These are phyloP conservation scores for Pecten maximus DNA, from an alignment of 2,888 invertebrate species.

Conservation along the genomic window DNA sequence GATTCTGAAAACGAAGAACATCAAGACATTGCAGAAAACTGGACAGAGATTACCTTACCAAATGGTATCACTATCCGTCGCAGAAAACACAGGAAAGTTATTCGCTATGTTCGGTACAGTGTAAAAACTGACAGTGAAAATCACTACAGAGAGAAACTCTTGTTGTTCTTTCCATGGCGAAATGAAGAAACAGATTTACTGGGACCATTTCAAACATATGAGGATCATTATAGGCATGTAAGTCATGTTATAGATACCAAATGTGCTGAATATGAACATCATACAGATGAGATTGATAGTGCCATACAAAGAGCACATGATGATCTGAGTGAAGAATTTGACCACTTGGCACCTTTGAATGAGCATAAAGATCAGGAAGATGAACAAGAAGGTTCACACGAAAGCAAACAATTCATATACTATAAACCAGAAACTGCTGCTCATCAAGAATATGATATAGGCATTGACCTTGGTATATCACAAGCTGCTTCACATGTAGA, in stretches of 20 bases:
- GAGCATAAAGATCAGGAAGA: conserved; percentile 43
- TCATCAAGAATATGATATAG: conserved; percentile 52
- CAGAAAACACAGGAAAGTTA: background rate
- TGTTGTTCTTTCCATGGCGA: conserved; percentile 55
- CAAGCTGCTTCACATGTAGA: background rate
- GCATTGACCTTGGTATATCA: conserved; percentile 44
- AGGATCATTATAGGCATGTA: too few relatives aligned
- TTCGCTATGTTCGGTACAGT: too few relatives aligned
- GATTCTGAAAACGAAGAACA: too few relatives aligned
- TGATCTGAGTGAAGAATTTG: conserved; percentile 47
- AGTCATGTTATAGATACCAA: conserved; percentile 44
- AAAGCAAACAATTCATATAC: conserved; percentile 49
- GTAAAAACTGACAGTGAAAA: too few relatives aligned
- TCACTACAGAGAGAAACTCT: conserved; percentile 55
- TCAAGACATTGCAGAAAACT: conserved; percentile 11
- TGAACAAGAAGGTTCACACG: conserved; percentile 44
- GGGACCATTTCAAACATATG: conserved; percentile 46
- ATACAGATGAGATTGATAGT: too few relatives aligned
- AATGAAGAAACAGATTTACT: conserved; percentile 53
- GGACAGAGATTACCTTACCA: too few relatives aligned
- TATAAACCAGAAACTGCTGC: conserved; percentile 47
- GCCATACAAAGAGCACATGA: too few relatives aligned
- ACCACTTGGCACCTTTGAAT: conserved; percentile 43
- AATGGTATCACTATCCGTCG: conserved; percentile 43
- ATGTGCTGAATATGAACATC: conserved; percentile 53